Evolutionary conservation across 2,888 invertebrate species (phyloP).

Genomic region (Pemphredon lugubris): DNA sequence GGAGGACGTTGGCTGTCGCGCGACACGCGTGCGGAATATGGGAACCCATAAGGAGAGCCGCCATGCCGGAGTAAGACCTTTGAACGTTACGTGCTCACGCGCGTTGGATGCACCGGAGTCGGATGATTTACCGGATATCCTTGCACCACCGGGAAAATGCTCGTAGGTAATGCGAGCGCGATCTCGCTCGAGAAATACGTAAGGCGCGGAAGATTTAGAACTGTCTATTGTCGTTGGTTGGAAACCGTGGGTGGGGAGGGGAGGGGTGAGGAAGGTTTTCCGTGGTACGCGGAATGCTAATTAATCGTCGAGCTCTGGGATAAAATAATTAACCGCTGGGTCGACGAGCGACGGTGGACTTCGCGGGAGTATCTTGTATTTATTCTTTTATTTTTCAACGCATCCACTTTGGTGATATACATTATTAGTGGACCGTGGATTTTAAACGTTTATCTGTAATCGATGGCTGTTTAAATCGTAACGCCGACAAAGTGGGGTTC

Average conservation of each 20-base stretch:
- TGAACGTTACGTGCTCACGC: conserved; percentile 44
- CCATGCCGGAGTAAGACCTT: conserved; percentile 40
- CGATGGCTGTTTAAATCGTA: too few species aligned
- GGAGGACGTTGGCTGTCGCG: conserved; percentile 54
- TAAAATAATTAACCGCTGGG: too few species aligned
- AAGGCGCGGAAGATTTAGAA: neutral
- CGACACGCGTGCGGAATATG: conserved; percentile 65
- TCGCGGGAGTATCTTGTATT: too few species aligned
- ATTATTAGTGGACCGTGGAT: too few species aligned
- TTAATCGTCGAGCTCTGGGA: too few species aligned
- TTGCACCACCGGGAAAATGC: conserved; percentile 19
- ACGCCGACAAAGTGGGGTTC: too few species aligned
- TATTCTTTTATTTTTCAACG: too few species aligned
- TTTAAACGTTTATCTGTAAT: too few species aligned
- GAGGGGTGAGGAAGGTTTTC: conserved; percentile 2
- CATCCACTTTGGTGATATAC: too few species aligned
- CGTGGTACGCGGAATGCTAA: too few species aligned
- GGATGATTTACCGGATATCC: conserved; percentile 54
- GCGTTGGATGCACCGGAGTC: conserved; percentile 38
- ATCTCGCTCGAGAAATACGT: conserved; percentile 3
- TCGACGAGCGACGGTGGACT: too few species aligned
- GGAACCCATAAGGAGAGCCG: conserved; percentile 50
- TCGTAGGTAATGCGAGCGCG: neutral
- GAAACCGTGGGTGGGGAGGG: neutral
- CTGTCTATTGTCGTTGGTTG: too few species aligned